Conservation (phyloP, 1,140 invertebrate species). For the Tetramorium alpestre region DNA sequence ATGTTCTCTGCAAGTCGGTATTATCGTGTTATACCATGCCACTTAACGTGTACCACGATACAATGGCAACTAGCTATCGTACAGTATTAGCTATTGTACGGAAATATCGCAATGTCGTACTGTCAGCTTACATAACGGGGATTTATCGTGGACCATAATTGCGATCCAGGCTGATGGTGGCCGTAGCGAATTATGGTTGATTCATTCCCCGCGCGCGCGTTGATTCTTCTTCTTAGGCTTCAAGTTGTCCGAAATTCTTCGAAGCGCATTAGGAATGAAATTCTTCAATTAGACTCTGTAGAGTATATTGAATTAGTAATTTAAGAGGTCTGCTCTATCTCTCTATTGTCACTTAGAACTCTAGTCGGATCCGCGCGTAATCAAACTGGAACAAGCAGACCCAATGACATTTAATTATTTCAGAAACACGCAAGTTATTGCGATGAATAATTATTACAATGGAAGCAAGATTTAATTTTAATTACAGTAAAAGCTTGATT, state of each 20-base stretch:
- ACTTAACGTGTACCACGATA: constrained; percentile 9
- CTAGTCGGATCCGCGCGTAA: background rate
- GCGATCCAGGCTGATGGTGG: background rate
- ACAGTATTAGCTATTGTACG: constrained; percentile 2
- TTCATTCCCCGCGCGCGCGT: background rate
- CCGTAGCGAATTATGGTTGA: background rate
- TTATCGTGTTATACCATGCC: constrained; percentile 4
- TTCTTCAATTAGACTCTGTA: background rate
- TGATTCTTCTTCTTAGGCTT: background rate
- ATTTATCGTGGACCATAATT: constrained; percentile 31
- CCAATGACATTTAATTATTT: background rate
- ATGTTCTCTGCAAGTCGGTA: background rate
- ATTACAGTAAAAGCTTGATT: background rate
- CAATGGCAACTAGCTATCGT: constrained; percentile 11
- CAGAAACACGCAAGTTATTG: background rate
- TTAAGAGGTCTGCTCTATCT: background rate
- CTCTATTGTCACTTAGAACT: background rate
- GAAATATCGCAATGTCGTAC: background rate
- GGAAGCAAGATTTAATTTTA: background rate
- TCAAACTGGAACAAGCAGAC: background rate
- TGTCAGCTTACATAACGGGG: background rate
- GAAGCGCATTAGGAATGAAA: background rate
- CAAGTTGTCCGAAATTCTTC: background rate
- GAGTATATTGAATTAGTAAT: background rate
- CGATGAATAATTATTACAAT: background rate